Conservation (phyloP, 2,113 vertebrate species). For the Columba livia region DNA sequence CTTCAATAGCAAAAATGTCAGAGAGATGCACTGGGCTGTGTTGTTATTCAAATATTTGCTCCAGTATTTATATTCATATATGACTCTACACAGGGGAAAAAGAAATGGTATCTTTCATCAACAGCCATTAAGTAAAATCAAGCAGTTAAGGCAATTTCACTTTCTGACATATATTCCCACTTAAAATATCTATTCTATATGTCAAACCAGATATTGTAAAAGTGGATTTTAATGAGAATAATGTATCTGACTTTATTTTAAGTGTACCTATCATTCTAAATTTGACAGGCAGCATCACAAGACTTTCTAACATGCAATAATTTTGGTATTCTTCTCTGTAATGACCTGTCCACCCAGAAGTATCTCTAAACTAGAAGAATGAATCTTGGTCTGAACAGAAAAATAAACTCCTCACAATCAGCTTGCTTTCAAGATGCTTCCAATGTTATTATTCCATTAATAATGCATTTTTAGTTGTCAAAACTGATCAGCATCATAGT, state of each 20-base stretch:
- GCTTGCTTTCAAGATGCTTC: constrained; percentile 68
- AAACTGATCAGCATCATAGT: constrained; percentile 70
- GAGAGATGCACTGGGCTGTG: background rate
- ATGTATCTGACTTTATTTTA: background rate
- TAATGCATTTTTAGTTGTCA: constrained; percentile 80
- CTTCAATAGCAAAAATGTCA: background rate
- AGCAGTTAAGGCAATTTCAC: constrained; percentile 6
- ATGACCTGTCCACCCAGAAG: constrained; percentile 25
- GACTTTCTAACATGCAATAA: background rate
- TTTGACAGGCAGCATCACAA: constrained; percentile 8
- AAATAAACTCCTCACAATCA: constrained; percentile 60
- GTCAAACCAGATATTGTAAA: constrained; percentile 32
- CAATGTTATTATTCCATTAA: constrained; percentile 78
- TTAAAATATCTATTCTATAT: constrained; percentile 20
- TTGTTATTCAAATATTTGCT: constrained; percentile 42
- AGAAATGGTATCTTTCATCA: background rate
- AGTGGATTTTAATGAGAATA: constrained; percentile 33
- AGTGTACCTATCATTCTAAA: background rate
- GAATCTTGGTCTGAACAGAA: constrained; percentile 24
- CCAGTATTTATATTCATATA: constrained; percentile 44
- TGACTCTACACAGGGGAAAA: background rate
- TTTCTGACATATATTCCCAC: constrained; percentile 41
- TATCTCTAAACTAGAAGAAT: constrained; percentile 53
- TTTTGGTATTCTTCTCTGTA: constrained; percentile 29
- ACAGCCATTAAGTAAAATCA: constrained; percentile 51